These are phyloP conservation scores for Copidosoma aretas DNA, from an alignment of 2,888 invertebrate species.

Conservation along the genomic window DNA sequence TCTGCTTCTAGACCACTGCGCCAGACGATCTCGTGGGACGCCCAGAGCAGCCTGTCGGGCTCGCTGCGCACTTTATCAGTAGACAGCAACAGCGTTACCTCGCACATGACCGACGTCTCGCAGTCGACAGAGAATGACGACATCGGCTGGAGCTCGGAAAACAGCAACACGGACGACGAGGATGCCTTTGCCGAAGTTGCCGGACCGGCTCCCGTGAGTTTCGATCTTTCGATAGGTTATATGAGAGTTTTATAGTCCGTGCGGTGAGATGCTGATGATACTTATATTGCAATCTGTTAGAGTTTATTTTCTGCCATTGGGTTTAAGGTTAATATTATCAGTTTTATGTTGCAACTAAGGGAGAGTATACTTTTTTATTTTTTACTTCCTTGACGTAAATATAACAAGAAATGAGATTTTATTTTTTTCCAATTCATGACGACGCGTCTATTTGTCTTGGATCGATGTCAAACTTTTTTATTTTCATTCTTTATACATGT, in stretches of 20 bases:
- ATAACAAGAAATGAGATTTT: too few species aligned
- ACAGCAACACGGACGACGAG: conserved; percentile 89
- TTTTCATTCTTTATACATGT: too few species aligned
- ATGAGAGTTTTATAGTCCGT: too few species aligned
- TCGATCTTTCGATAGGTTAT: neutral
- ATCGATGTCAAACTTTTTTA: too few species aligned
- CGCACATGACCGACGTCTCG: conserved; percentile 58
- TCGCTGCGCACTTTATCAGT: conserved; percentile 59
- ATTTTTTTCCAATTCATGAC: too few species aligned
- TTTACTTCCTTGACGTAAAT: too few species aligned
- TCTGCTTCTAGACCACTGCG: conserved; percentile 79
- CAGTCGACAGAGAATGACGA: conserved; percentile 70
- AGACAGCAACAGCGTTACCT: conserved; percentile 58
- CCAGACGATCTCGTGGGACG: conserved; percentile 82
- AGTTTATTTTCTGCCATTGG: too few species aligned
- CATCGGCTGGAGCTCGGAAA: conserved; percentile 89
- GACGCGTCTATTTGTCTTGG: too few species aligned
- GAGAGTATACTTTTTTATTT: conserved; percentile 21
- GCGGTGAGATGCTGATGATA: too few species aligned
- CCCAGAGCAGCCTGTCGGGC: conserved; percentile 63
- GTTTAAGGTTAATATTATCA: too few species aligned
- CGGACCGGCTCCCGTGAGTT: conserved; percentile 65
- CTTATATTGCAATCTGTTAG: too few species aligned
- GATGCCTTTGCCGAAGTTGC: conserved; percentile 72
- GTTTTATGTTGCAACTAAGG: conserved; percentile 1